Conservation (phyloP, 2,888 invertebrate genomes). For the Galeopsomyia nigrocyanea region DNA sequence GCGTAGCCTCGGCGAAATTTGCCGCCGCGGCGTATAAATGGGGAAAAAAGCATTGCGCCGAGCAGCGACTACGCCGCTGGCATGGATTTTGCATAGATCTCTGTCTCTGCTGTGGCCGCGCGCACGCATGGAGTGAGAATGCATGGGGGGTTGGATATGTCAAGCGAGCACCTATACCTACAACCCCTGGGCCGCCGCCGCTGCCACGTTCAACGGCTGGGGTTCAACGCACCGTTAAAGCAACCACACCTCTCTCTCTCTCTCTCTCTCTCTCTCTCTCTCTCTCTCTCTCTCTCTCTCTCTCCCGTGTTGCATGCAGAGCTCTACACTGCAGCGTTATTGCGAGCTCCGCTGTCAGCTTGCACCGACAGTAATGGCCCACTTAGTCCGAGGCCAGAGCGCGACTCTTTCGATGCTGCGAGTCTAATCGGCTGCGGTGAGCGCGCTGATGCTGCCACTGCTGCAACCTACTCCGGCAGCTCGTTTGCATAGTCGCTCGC, state of each 20-base stretch:
- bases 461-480: too few species aligned
- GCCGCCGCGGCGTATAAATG: too few species aligned
- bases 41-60: too few species aligned
- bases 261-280: conserved; percentile 62
- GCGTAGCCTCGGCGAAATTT: not conserved
- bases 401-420: too few species aligned
- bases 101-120: conserved; percentile 15
- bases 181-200: conserved; percentile 56
- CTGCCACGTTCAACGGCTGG: conserved; percentile 30
- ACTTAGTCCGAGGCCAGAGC: conserved; percentile 1
- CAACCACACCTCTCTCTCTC: conserved; percentile 67
- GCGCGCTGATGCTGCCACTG: too few species aligned
- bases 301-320: conserved; percentile 39
- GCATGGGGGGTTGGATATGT: conserved; percentile 58
- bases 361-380: conserved; percentile 9
- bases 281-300: conserved; percentile 50
- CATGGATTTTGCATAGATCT: conserved; percentile 30
- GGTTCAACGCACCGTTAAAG: conserved; percentile 68
- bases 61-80: not conserved
- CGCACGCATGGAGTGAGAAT: conserved; percentile 5
- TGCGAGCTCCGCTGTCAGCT: conserved; percentile 9
- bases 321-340: not conserved
- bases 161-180: conserved; percentile 65
- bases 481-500: not conserved
- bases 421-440: too few species aligned